Evolutionary conservation across 1,140 invertebrate genomes (phyloP).

Genomic region (Odontomachus brunneus): DNA sequence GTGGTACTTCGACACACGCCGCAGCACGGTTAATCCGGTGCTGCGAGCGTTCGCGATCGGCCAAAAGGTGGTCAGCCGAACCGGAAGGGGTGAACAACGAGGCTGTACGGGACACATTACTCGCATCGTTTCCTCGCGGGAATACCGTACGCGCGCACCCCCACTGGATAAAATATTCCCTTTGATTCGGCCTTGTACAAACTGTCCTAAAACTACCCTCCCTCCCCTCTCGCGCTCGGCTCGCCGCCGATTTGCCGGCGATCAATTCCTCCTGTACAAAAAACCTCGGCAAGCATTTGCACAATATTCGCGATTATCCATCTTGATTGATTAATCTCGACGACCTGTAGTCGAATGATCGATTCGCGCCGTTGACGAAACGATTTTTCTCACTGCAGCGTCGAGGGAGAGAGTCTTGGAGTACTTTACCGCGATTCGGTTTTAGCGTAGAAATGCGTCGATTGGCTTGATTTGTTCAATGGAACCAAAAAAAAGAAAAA

Average conservation of each 20-base stretch:
- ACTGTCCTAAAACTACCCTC: neutral
- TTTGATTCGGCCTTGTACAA: conserved; percentile 71
- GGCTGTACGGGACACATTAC: neutral
- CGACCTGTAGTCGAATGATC: too few relatives aligned
- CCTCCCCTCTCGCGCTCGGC: neutral
- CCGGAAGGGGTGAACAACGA: neutral
- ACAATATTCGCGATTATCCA: too few relatives aligned
- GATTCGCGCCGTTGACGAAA: too few relatives aligned
- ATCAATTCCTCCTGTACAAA: neutral
- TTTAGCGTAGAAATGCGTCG: conserved; percentile 17
- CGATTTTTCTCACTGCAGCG: too few relatives aligned
- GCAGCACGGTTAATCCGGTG: too few relatives aligned
- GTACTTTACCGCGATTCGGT: conserved; percentile 8
- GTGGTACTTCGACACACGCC: too few relatives aligned
- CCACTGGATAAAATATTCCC: conserved; percentile 76
- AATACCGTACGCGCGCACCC: conserved; percentile 26
- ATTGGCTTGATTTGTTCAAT: conserved; percentile 26
- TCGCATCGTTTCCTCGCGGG: conserved; percentile 33
- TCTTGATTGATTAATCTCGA: too few relatives aligned
- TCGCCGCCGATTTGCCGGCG: conserved; percentile 5
- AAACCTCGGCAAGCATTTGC: too few relatives aligned
- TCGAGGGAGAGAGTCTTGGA: too few relatives aligned
- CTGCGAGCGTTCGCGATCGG: neutral
- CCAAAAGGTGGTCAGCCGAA: conserved; percentile 6
- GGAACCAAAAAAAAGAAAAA: neutral